phyloP scores from a whole-genome alignment of 2,888 invertebrate genomes.

The Ichneumoninae sp. region DNA sequence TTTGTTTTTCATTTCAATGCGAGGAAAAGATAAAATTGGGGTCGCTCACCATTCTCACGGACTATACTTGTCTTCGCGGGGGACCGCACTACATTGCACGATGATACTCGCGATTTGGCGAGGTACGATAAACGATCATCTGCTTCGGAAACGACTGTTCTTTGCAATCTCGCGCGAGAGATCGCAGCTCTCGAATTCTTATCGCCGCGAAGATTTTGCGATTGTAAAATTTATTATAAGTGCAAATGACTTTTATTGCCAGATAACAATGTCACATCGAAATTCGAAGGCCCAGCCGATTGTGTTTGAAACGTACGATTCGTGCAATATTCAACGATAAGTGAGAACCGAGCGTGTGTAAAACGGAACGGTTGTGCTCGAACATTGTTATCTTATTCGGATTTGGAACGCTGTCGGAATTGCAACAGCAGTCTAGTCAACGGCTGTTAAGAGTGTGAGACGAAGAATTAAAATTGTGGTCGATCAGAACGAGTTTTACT shows the following conservation, averaged over 20 bases:
- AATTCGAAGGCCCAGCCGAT: neutral
- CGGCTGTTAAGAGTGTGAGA: neutral
- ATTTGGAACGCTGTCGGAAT: neutral
- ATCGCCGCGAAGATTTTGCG: conserved; percentile 17
- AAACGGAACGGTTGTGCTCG: neutral
- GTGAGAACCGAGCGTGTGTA: neutral
- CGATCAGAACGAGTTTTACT: neutral
- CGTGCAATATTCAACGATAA: neutral
- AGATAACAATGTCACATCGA: conserved; percentile 4
- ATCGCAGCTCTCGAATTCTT: conserved; percentile 26
- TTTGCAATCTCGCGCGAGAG: neutral
- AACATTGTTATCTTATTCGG: neutral
- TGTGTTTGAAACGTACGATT: neutral
- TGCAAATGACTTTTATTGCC: conserved; percentile 12
- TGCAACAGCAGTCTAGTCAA: neutral
- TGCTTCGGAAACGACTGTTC: neutral
- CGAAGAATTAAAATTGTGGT: neutral
- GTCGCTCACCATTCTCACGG: neutral
- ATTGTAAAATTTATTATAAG: conserved; percentile 19
- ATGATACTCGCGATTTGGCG: neutral
- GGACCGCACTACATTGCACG: neutral
- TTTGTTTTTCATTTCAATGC: neutral
- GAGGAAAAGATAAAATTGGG: neutral
- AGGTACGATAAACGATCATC: conserved; percentile 9
- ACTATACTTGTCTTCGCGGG: neutral